Evolutionary conservation across 2,888 invertebrate species (phyloP).

Genomic region (Apodemia zela): DNA sequence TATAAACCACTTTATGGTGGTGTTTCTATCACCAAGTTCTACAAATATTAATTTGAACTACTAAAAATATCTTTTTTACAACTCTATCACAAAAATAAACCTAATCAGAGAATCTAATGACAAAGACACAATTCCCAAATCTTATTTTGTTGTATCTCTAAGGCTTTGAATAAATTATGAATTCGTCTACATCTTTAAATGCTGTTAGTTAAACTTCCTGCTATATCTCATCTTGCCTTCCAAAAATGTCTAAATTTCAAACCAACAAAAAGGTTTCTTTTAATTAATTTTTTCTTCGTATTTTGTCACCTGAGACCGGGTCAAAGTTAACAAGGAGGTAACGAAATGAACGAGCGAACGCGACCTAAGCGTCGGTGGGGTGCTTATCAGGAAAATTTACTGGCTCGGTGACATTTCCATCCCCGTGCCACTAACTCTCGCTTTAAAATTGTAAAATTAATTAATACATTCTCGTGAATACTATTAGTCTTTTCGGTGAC

Average conservation of each 20-base stretch:
- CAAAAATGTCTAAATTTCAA: neutral
- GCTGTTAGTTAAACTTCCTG: neutral
- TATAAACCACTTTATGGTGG: neutral
- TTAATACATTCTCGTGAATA: neutral
- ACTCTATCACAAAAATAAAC: too few species aligned
- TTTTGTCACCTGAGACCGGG: constrained; percentile 16
- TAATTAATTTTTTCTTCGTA: constrained; percentile 15
- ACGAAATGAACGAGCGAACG: constrained; percentile 57
- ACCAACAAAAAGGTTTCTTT: constrained; percentile 3
- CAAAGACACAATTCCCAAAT: too few species aligned
- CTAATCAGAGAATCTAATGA: too few species aligned
- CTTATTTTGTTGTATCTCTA: too few species aligned
- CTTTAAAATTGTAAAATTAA: constrained; percentile 18
- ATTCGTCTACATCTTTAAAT: neutral
- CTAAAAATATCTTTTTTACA: too few species aligned
- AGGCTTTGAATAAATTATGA: too few species aligned
- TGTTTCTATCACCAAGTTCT: neutral
- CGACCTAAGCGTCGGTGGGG: constrained; percentile 59
- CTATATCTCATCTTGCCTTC: neutral
- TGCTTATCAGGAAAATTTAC: constrained; percentile 75
- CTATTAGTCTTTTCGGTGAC: neutral
- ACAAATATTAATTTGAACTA: too few species aligned
- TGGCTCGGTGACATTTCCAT: constrained; percentile 71
- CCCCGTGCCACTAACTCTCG: constrained; percentile 30
- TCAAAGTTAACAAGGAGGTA: constrained; percentile 12